Base-by-base conservation (phyloP, 1,140 invertebrate species). In the Chironomus tepperi region DNA sequence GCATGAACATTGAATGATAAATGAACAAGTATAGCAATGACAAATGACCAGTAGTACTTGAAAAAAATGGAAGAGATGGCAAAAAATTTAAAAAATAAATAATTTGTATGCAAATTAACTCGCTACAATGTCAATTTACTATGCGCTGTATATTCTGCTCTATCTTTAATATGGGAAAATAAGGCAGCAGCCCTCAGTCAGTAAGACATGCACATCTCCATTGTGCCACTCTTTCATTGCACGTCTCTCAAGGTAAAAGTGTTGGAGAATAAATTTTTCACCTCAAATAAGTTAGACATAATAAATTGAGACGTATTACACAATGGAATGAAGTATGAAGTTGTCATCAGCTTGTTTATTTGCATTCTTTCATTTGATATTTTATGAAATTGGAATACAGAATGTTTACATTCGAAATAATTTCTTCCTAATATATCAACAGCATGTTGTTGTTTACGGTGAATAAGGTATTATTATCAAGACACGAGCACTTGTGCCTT, bases 31-130 rank as follows among this genome's bases (percentile, higher is more conserved):
- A 10, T 18, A 18, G 65, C 19, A 19, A 70, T 70, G 16, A 70
- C 9, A 18, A 70, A 19, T 19, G 65, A 70, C 65, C 65, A 70
- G n/a, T 18, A 70, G 65, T 70, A 19, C 65, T 70, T 70, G 65
- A 70, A 70, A 57, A 57, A 57, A 57, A n/a, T 15, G 3, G 47
- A n/a, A 57, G 10, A 57, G 24, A 34, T 34, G 24, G 24, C 24
- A 34, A 34, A 34, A 34, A 34, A 34, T 2, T 34, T 34, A 34
- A 34, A n/a, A 34, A 57, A 70, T 16, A 70, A 70, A 21, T 70
- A 70, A 70, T 19, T 70, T 70, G 5, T 70, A 70, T 70, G 65
- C 65, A 70, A 70, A 70, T 70, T 70, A 70, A 21, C 19, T 21
- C n/a, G 12, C n/a, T 57, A 57, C 10, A 57, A 57, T 57, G 47